Base-by-base conservation (phyloP, 1,140 invertebrate genomes). In the Campoletis sonorensis region DNA sequence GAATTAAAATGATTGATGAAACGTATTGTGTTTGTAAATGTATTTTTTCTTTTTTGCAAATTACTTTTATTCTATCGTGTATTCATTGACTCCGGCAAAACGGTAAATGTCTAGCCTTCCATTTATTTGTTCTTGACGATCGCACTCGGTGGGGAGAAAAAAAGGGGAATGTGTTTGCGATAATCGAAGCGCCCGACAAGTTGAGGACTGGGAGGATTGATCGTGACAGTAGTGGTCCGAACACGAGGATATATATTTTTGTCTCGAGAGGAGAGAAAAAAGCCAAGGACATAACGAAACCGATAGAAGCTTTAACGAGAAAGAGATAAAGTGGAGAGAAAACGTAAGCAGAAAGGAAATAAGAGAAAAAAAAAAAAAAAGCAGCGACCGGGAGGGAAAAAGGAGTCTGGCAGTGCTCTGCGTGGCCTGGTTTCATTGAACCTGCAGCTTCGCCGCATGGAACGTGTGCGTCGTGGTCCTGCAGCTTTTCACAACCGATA, bases 361-460 rank as follows among this genome's bases (percentile, higher is more conserved):
- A 37, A 64, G 51, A 45, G 67, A 67, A 21, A 27, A 13, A 18
- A 54, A 49, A 11, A 15, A 1, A 68, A 45, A 16, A 37, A 26
- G 58, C n/a, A 33, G n/a, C 4, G 67, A 37, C n/a, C n/a, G 37
- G 67, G 30, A 67, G 45, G 15, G 11, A 21, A 27, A n/a, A 26
- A n/a, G 23, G 33, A 80, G 54, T 79, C 78, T 27, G 71, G 71
- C 54, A 13, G 79, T 85, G 84, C 84, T 82, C 84, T 84, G 81
- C 81, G 49, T 87, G 89, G 87, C 89, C 89, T 90, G 88, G 87
- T 90, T 90, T 90, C 89, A 90, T 90, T 90, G 89, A 90, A 89
- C 89, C 86, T 88, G 85, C 87, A 87, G 81, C 83, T 83, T 23
- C 61, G 61, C 21, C 23, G 81, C 81, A 51, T 21, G n/a, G 1